Percentiles rank a stretch among this genome's conserved stretches.
These are phyloP conservation scores for Garrulus glandarius DNA, from an alignment of 2,797 vertebrate genomes.

Conservation along the genomic window DNA sequence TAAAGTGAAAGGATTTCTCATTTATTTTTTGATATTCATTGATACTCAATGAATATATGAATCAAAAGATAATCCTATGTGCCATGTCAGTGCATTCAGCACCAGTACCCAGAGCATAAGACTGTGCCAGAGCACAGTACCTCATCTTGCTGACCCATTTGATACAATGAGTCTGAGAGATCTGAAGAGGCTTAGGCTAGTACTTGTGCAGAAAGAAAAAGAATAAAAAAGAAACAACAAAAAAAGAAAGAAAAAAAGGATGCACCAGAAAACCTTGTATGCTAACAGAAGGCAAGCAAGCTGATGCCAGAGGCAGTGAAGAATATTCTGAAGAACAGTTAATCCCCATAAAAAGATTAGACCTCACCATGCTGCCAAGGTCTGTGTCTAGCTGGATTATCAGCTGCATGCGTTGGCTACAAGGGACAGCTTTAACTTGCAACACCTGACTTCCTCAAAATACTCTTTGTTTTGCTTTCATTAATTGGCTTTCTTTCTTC, in stretches of 20 bases:
- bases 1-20: neutral
- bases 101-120: neutral
- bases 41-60: neutral
- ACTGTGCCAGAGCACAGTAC: neutral
- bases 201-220: neutral
- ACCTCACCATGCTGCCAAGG: neutral
- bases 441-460: slow-evolving; percentile 55
- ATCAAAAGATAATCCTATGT: neutral
- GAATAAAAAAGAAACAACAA: no score
- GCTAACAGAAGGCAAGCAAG: slow-evolving; percentile 17
- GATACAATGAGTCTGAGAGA: neutral
- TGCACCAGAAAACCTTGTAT: neutral
- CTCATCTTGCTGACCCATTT: neutral
- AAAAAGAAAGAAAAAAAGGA: neutral
- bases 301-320: neutral
- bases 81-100: neutral
- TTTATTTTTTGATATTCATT: neutral
- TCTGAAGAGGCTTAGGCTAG: neutral
- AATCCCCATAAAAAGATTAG: slow-evolving; percentile 63
- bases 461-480: slow-evolving; percentile 39
- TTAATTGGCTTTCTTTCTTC: slow-evolving; percentile 27
- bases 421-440: slow-evolving; percentile 44
- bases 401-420: neutral
- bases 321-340: slow-evolving; percentile 40
- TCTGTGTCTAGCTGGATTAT: slow-evolving; percentile 44